These are phyloP conservation scores for Emmelina monodactyla DNA, from an alignment of 2,888 invertebrate genomes.

Conservation along the genomic window DNA sequence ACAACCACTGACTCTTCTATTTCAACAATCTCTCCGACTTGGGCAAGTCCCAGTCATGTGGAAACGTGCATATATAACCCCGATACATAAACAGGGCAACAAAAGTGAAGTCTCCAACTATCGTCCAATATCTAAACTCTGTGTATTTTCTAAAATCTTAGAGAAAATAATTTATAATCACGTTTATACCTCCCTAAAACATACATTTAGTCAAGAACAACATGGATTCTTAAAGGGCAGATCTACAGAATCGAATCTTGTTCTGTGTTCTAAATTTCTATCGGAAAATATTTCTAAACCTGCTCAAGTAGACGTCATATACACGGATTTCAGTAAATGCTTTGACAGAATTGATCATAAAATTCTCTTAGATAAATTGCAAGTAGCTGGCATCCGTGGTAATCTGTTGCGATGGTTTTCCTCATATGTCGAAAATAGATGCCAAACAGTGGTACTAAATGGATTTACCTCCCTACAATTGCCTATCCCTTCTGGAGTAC, in stretches of 20 bases:
- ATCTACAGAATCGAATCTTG: constrained; percentile 6
- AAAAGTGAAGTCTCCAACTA: constrained; percentile 11
- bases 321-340: constrained; percentile 8
- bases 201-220: constrained; percentile 9
- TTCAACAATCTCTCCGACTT: constrained; percentile 6
- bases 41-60: constrained; percentile 6
- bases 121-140: constrained; percentile 15
- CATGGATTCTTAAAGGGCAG: constrained; percentile 14
- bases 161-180: constrained; percentile 13
- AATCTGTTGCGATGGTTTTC: constrained; percentile 4
- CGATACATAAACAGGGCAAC: constrained; percentile 11
- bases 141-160: constrained; percentile 12
- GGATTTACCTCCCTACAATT: constrained; percentile 1
- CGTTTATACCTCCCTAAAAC: constrained; percentile 8
- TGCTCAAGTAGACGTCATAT: constrained; percentile 7
- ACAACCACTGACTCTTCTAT: constrained; percentile 9
- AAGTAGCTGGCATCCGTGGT: not conserved
- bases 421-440: not conserved
- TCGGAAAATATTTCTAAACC: constrained; percentile 2
- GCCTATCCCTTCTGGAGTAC: constrained; percentile 6
- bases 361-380: constrained; percentile 8
- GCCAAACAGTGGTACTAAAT: constrained; percentile 2
- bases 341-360: constrained; percentile 7
- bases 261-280: constrained; percentile 2
- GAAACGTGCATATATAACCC: constrained; percentile 12